A percentile compares a stretch with the other conserved stretches of the same genome.
Conservation (phyloP, 1,140 invertebrate genomes). For the Cydia strobilella region DNA sequence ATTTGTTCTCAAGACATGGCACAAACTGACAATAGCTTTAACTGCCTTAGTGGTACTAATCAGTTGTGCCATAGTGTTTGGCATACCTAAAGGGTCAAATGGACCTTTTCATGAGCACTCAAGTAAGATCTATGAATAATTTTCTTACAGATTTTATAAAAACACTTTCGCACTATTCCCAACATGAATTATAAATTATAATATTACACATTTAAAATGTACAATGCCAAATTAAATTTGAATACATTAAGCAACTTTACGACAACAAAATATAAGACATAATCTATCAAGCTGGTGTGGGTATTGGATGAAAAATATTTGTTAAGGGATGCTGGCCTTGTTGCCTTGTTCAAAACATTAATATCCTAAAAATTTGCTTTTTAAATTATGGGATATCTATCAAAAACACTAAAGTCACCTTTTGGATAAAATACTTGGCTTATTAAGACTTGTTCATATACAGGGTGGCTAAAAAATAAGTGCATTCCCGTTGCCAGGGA, state of each 20-base stretch:
- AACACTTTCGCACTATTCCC: background rate
- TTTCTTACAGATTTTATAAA: background rate
- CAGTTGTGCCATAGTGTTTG: constrained; percentile 50
- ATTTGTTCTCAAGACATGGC: constrained; percentile 51
- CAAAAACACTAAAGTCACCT: background rate
- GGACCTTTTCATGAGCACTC: constrained; percentile 33
- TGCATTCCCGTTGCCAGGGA: too few relatives aligned
- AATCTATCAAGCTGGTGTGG: too few relatives aligned
- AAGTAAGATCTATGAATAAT: background rate
- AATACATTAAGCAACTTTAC: too few relatives aligned
- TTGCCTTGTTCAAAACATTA: background rate
- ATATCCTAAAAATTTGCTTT: too few relatives aligned
- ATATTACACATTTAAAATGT: too few relatives aligned
- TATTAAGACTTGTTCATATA: background rate
- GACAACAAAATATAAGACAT: too few relatives aligned
- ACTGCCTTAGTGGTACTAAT: constrained; percentile 52
- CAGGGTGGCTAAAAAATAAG: too few relatives aligned
- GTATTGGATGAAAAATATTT: too few relatives aligned
- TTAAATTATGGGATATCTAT: background rate
- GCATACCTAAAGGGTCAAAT: constrained; percentile 45
- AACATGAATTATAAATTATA: background rate
- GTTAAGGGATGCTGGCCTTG: background rate
- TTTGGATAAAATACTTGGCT: background rate
- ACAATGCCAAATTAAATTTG: too few relatives aligned
- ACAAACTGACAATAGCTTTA: constrained; percentile 55